These are phyloP conservation scores for Neoaliturus tenellus DNA, from an alignment of 2,888 invertebrate genomes.

Conservation along the genomic window DNA sequence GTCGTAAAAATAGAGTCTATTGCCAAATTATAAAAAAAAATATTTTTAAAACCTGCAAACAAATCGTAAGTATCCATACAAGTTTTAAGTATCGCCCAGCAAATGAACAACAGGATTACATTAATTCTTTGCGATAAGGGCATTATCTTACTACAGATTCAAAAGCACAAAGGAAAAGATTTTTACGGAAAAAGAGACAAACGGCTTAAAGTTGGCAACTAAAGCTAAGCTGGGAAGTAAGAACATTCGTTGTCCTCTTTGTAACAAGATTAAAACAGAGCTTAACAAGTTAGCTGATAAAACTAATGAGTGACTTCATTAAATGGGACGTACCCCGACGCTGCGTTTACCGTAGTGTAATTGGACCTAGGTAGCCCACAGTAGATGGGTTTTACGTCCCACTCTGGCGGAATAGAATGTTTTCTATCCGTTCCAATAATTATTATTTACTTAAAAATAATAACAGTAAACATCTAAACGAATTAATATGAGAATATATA, in stretches of 20 bases:
- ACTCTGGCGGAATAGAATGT: no score
- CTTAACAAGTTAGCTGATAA: constrained; percentile 42
- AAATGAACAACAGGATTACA: no score
- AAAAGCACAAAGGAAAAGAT: constrained; percentile 30
- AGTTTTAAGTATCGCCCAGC: no score
- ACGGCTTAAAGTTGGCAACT: constrained; percentile 39
- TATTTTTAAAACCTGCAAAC: no score
- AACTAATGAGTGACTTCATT: constrained; percentile 40
- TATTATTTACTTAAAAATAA: no score
- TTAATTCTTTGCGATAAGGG: not conserved
- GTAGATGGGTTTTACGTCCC: no score
- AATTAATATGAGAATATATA: no score
- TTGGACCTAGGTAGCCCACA: not conserved
- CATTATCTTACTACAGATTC: constrained; percentile 4
- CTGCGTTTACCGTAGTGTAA: not conserved
- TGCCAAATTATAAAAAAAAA: no score
- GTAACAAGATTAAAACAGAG: constrained; percentile 32
- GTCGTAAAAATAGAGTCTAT: no score
- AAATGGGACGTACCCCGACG: not conserved
- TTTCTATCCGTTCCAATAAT: no score
- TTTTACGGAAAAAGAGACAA: constrained; percentile 16
- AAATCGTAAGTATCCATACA: not conserved
- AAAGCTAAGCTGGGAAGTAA: constrained; percentile 24
- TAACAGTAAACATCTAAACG: no score
- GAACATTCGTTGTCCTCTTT: constrained; percentile 42